Evolutionary conservation across 2,113 vertebrate species (phyloP), one percentile per base, ranked within the genome.

Genomic region (Upupa epops): DNA sequence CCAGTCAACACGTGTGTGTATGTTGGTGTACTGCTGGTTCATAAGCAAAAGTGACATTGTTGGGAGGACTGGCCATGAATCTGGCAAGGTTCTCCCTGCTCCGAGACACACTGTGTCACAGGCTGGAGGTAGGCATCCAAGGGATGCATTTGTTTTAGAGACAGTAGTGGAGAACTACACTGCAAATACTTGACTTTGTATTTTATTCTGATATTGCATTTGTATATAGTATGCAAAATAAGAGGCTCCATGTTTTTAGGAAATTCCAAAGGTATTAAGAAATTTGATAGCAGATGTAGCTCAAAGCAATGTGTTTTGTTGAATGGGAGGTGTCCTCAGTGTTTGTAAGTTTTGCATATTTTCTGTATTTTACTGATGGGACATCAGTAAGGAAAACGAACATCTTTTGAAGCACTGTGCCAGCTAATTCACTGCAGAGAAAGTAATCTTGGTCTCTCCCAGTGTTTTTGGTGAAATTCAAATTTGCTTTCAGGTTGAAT

Each of bases 61-160:
- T 72, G 81, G 68, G 63, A 51, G 46, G 66, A 31, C 12, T 42
- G 64, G 22, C 51, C 11, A 4, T 28, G 22, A 32, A 52, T 22
- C n/a, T 46, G 49, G 54, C 37, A 60, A 61, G 72, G 37, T 86
- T 76, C 21, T 86, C 22, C 52, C 58, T 36, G 18, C 52, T 66
- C 58, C 36, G 26, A 1, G 5, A 29, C 21, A 14, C 1, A 1
- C 25, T 2, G 11, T 42, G 40, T 3, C 18, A 5, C 52, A 32
- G 31, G 28, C 13, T 40, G 40, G n/a, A 40, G 46, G 46, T 56
- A 73, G 31, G 15, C 32, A n/a, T n/a, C n/a, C n/a, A n/a, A n/a
- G n/a, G n/a, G n/a, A n/a, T 49, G 17, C 49, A 2, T 76, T 32
- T 76, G 37, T 54, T 29, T 73, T 5, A 8, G 64, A 29, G 58